These are phyloP conservation scores for Acipenser oxyrinchus DNA, from an alignment of 2,797 vertebrate species.

Conservation along the genomic window DNA sequence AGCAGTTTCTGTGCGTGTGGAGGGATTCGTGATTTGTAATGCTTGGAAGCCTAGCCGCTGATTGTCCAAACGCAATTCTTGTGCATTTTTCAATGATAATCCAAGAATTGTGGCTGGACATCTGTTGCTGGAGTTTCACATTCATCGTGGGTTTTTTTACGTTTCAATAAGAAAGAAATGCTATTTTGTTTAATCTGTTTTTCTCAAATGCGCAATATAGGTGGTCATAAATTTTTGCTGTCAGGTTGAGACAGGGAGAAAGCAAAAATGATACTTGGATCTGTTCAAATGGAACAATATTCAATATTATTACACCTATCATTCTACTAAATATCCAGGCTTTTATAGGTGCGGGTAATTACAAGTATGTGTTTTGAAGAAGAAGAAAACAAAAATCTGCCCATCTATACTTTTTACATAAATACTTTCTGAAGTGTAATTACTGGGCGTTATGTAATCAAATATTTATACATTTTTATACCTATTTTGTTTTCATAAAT, in stretches of 20 bases:
- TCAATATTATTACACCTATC: neutral
- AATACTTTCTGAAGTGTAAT: constrained; percentile 14
- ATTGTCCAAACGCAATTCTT: constrained; percentile 99
- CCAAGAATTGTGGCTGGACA: constrained; percentile 99
- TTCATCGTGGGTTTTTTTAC: constrained; percentile 46
- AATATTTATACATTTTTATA: constrained; percentile 1
- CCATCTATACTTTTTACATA: neutral
- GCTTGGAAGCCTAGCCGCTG: constrained; percentile 71
- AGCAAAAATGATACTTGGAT: constrained; percentile 4
- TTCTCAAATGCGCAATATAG: constrained; percentile 38
- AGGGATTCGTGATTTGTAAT: neutral
- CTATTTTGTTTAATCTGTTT: constrained; percentile 8
- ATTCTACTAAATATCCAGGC: neutral
- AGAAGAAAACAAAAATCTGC: neutral
- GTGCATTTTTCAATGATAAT: constrained; percentile 78
- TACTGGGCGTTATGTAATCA: neutral
- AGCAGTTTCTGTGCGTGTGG: neutral
- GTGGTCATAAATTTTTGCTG: constrained; percentile 27
- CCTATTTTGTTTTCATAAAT: neutral
- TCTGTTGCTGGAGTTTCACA: constrained; percentile 90
- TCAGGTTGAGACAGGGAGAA: neutral
- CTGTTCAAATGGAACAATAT: constrained; percentile 1
- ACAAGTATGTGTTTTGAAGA: neutral
- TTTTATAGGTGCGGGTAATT: constrained; percentile 3
- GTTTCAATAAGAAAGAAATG: constrained; percentile 29